Evolutionary conservation across 2,888 invertebrate species (phyloP), one percentile per base, ranked within the genome.

Genomic region (Hoplodrina blanda): DNA sequence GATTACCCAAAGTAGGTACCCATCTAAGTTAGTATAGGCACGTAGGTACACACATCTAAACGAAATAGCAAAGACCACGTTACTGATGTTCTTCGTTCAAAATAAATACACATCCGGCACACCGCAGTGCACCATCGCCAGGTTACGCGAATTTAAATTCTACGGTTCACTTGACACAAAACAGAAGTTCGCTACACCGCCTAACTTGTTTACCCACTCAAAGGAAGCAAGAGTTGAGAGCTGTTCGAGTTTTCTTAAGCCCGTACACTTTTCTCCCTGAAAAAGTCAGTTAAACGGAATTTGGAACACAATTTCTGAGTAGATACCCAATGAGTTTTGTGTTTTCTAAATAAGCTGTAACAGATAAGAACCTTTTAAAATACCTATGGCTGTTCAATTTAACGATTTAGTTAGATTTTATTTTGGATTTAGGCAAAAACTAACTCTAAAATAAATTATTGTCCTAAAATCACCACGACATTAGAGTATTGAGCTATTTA

Each of bases 131-230:
- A 82, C 64, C 73, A 70, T 76, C 79, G 64, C 60, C 62, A 71
- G 66, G 72, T 73, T 69, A 78, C 73, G 62, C 73, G 74, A 83
- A 81, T 85, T 85, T 84, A 83, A 83, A 85, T 85, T 84, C 84
- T 75, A 75, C 84, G 81, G 79, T 84, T 78, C 82, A 85, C 85
- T 85, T 78, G 78, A 81, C 80, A 84, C 77, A 85, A 79, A 85
- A 83, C 84, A 81, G 84, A 84, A 85, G 73, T 85, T 84, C 78
- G 73, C 78, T 80, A 85, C 79, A 80, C 76, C 75, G 79, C 63
- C 78, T 84, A 84, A 85, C 85, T 85, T 85, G 86, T 85, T 85
- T 85, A 84, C 81, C 76, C 82, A 82, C 84, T 85, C 85, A 84
- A 85, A 85, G 82, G 85, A 78, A 79, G 81, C 78, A 84, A 73